Evolutionary conservation across 2,797 vertebrate species (phyloP).

Genomic region (Ctenochaetus hawaiiensis): DNA sequence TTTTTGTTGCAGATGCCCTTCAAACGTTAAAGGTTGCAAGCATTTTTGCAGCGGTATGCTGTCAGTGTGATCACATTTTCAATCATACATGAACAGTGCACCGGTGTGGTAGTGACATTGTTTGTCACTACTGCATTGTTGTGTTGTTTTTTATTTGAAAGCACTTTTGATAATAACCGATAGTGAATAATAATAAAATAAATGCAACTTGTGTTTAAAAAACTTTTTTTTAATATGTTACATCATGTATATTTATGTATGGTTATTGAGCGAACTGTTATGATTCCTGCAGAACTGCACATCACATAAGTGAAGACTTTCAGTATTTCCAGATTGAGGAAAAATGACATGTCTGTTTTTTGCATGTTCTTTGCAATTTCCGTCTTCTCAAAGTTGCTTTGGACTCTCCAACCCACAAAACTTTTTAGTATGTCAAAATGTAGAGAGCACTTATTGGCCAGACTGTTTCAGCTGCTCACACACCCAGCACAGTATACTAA

Average conservation of each 20-base stretch:
- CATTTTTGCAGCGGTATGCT: not conserved
- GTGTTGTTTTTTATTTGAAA: not conserved
- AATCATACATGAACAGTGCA: not conserved
- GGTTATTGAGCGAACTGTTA: not conserved
- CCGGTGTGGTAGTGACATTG: not conserved
- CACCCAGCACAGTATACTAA: constrained; percentile 7
- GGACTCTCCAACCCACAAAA: not conserved
- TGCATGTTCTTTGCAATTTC: not conserved
- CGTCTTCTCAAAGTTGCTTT: not conserved
- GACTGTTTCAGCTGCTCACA: constrained; percentile 8
- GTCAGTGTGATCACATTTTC: not conserved
- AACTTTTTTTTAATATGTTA: too few species aligned
- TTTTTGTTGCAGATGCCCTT: not conserved
- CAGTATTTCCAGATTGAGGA: not conserved
- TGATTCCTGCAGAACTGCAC: not conserved
- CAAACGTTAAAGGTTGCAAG: not conserved
- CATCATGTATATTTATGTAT: not conserved
- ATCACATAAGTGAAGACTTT: not conserved
- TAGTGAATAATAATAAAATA: not conserved
- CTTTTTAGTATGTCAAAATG: not conserved
- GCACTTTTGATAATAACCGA: not conserved
- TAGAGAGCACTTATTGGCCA: not conserved
- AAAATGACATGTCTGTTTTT: not conserved
- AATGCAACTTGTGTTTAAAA: not conserved
- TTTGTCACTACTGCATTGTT: not conserved